Evolutionary conservation across 2,113 vertebrate species (phyloP).

Genomic region (Choloepus hoffmanni): DNA sequence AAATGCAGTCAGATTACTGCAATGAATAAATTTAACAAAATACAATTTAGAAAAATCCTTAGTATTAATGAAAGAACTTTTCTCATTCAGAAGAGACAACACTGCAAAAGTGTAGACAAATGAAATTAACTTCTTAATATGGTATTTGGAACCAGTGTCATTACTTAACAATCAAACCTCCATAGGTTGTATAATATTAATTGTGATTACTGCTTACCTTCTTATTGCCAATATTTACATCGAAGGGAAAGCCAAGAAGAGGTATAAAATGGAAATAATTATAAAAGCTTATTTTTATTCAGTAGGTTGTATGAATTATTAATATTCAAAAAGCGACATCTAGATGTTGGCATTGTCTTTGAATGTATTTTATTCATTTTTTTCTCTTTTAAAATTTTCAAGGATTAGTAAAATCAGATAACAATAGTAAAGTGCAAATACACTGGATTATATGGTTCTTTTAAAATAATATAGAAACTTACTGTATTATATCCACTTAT

Average conservation of each 20-base stretch:
- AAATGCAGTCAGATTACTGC: not conserved
- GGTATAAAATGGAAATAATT: not conserved
- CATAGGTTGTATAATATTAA: not conserved
- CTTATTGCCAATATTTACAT: not conserved
- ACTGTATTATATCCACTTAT: not conserved
- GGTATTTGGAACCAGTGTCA: not conserved
- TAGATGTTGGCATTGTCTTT: not conserved
- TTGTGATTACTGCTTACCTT: not conserved
- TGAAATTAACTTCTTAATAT: not conserved
- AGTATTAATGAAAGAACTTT: conserved; percentile 25
- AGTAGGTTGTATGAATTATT: not conserved
- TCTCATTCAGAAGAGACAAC: not conserved
- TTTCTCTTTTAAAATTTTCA: conserved; percentile 20
- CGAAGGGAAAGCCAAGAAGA: not conserved
- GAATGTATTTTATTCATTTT: conserved; percentile 12
- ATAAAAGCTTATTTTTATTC: conserved; percentile 31
- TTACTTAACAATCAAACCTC: not conserved
- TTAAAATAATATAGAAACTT: not conserved
- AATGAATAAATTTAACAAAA: conserved; percentile 12
- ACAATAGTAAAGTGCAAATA: conserved; percentile 31
- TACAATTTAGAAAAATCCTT: not conserved
- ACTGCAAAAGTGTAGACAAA: not conserved
- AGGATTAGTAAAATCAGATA: not conserved
- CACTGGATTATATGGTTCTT: not conserved
- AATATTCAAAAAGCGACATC: not conserved